These are phyloP conservation scores for Chauna torquata DNA, from an alignment of 2,113 vertebrate genomes.

Conservation along the genomic window DNA sequence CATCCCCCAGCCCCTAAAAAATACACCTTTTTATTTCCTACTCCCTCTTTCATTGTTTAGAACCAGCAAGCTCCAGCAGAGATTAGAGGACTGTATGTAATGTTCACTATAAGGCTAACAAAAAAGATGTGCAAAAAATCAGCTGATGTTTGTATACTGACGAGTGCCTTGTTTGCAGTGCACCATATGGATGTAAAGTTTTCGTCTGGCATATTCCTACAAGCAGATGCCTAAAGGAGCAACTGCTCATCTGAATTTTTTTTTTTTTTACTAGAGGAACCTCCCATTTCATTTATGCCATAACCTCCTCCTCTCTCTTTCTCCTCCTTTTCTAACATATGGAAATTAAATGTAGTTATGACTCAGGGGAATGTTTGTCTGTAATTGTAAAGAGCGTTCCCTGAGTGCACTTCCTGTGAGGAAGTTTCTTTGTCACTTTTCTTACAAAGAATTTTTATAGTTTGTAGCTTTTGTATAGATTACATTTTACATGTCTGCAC, in stretches of 20 bases:
- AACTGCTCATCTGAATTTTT: constrained; percentile 35
- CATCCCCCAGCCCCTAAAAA: neutral
- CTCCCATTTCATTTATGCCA: neutral
- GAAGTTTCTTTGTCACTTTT: neutral
- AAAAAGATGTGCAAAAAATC: neutral
- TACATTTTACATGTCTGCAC: neutral
- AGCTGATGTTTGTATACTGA: neutral
- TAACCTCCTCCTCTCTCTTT: neutral
- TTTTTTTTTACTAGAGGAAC: neutral
- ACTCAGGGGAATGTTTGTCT: neutral
- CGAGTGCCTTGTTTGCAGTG: neutral
- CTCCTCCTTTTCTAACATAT: neutral
- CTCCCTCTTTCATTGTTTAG: neutral
- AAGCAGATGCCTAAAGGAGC: constrained; percentile 43
- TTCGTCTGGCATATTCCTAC: neutral
- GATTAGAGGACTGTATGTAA: neutral
- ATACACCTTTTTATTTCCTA: neutral
- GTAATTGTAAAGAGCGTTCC: neutral
- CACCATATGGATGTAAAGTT: constrained; percentile 38
- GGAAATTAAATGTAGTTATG: neutral
- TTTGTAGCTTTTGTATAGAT: rapidly evolving
- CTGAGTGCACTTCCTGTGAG: neutral
- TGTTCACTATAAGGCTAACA: neutral
- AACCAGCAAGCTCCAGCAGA: neutral
- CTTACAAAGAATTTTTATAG: neutral